Evolutionary conservation across 2,113 vertebrate species (phyloP).

Genomic region (Ptilonorhynchus violaceus): DNA sequence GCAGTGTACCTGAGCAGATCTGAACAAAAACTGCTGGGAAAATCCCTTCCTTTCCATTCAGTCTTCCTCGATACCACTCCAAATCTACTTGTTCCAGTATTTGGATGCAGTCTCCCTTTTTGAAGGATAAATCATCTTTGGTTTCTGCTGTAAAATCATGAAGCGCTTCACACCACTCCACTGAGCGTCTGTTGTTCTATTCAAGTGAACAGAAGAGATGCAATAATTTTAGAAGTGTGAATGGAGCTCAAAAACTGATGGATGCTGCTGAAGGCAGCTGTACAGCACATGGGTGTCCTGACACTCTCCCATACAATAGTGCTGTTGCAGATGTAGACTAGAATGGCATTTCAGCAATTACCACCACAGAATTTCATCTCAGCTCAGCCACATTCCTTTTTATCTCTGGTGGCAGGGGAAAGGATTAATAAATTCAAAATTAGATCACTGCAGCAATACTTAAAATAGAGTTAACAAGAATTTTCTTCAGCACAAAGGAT

Average conservation of each 20-base stretch:
- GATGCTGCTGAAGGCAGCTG: not conserved
- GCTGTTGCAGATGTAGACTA: not conserved
- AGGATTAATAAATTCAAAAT: constrained; percentile 16
- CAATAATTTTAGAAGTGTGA: not conserved
- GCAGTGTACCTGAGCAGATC: constrained; percentile 73
- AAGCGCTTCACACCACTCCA: constrained; percentile 84
- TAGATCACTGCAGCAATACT: not conserved
- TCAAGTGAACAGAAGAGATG: constrained; percentile 25
- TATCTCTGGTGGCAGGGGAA: not conserved
- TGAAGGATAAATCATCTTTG: constrained; percentile 83
- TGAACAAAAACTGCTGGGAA: constrained; percentile 86
- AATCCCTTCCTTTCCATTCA: constrained; percentile 83
- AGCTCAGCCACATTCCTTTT: not conserved
- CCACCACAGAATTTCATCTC: not conserved
- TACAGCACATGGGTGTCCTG: not conserved
- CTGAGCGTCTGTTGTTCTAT: constrained; percentile 43
- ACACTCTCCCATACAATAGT: not conserved
- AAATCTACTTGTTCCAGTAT: constrained; percentile 78
- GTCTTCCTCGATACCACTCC: constrained; percentile 85
- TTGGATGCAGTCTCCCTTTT: constrained; percentile 84
- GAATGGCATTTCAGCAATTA: constrained; percentile 6
- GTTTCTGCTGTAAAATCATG: constrained; percentile 86
- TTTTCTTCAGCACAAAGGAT: not conserved
- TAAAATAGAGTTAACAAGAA: not conserved
- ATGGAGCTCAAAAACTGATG: not conserved